Conservation (phyloP, 2,113 vertebrate species). For the Aleadryas rufinucha region DNA sequence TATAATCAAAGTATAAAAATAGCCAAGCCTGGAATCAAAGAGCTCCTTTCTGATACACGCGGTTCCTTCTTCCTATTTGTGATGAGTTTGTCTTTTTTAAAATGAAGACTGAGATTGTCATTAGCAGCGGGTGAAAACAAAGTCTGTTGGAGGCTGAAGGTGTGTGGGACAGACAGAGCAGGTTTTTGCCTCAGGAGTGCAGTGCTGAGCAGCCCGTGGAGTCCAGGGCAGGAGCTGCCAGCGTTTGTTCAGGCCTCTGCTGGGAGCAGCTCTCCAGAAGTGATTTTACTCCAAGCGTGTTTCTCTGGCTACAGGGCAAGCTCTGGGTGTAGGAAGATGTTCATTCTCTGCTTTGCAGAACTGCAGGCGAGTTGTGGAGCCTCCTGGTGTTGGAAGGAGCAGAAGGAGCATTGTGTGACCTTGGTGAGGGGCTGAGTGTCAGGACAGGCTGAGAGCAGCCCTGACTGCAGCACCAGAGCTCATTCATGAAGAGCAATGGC, state of each 20-base stretch:
- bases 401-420: neutral
- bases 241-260: neutral
- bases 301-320: neutral
- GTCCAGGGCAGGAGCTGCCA: neutral
- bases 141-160: neutral
- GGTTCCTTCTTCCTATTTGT: neutral
- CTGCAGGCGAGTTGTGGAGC: neutral
- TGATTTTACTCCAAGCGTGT: neutral
- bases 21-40: neutral
- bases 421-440: neutral
- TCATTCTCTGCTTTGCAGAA: neutral
- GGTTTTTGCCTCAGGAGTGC: conserved; percentile 25
- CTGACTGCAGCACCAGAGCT: neutral
- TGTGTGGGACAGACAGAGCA: neutral
- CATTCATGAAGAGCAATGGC: neutral
- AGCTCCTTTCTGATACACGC: neutral
- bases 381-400: neutral
- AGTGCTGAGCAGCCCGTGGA: neutral
- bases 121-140: neutral
- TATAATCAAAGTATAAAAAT: neutral
- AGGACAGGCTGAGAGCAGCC: neutral
- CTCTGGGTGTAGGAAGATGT: neutral
- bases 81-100: neutral
- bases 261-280: neutral
- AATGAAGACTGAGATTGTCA: neutral